These are phyloP conservation scores for Holothuria leucospilota DNA, from an alignment of 53 echinoderm and acorn worm genomes.

Conservation along the genomic window DNA sequence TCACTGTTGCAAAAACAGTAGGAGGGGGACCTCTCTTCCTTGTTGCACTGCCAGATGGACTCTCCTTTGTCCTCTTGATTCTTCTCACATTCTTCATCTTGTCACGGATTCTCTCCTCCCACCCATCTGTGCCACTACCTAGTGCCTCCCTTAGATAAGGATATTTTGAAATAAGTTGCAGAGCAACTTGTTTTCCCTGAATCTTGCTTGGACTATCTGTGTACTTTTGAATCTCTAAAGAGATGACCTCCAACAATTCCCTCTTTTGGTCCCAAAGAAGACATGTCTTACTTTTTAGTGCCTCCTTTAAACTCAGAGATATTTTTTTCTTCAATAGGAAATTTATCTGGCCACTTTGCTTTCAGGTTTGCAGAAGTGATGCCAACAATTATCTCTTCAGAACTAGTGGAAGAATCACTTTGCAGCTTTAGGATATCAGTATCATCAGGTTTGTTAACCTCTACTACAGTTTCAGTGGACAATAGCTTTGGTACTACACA, in stretches of 20 bases:
- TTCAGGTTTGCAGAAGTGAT: background rate
- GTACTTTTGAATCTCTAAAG: conserved; percentile 1
- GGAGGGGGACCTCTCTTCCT: background rate
- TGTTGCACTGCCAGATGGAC: conserved; percentile 19
- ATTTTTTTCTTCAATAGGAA: background rate
- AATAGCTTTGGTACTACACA: background rate
- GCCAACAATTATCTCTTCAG: conserved; percentile 10
- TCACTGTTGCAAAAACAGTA: background rate
- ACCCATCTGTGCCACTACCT: conserved; percentile 43
- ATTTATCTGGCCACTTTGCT: conserved; percentile 25
- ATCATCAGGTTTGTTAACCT: background rate
- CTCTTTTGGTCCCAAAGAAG: conserved; percentile 21
- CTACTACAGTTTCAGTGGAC: background rate
- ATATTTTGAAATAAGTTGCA: conserved; percentile 25
- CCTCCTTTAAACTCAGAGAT: conserved; percentile 9
- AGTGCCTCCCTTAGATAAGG: background rate
- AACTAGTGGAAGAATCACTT: conserved; percentile 16
- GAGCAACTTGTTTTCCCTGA: conserved; percentile 16
- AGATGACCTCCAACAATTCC: conserved; percentile 14
- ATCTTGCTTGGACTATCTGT: conserved; percentile 35
- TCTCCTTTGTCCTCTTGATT: background rate
- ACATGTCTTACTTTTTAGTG: background rate
- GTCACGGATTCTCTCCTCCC: conserved; percentile 28
- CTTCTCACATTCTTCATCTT: conserved; percentile 34
- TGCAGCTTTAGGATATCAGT: conserved; percentile 2